phyloP scores from a whole-genome alignment of 2,888 invertebrate species.

The Philopedon plagiatum region DNA sequence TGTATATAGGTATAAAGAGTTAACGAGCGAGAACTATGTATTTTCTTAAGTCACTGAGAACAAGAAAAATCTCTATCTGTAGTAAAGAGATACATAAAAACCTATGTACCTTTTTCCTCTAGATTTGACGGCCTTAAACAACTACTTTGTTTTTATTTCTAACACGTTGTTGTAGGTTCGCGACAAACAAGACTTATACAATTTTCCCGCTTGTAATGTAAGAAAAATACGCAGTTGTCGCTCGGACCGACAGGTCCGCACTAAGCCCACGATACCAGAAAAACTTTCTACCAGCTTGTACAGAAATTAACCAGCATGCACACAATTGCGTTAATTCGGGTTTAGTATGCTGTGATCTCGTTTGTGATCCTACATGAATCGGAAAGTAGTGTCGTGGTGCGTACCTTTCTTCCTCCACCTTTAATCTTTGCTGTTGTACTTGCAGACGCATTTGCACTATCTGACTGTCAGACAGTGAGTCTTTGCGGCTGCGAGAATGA shows the following conservation, averaged over 20 bases:
- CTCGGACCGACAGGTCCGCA: neutral
- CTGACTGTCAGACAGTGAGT: slow-evolving; percentile 84
- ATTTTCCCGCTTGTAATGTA: too few relatives aligned
- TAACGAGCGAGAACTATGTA: too few relatives aligned
- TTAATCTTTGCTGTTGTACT: slow-evolving; percentile 83
- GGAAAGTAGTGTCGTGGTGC: slow-evolving; percentile 55
- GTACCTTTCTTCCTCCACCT: slow-evolving; percentile 87
- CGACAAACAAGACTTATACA: too few relatives aligned
- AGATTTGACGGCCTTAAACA: too few relatives aligned
- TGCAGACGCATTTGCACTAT: slow-evolving; percentile 86
- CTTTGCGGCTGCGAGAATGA: slow-evolving; percentile 74
- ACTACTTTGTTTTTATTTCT: too few relatives aligned
- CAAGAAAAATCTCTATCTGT: too few relatives aligned
- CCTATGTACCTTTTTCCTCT: too few relatives aligned
- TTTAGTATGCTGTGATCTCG: slow-evolving; percentile 18
- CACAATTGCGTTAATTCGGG: neutral
- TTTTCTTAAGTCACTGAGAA: too few relatives aligned
- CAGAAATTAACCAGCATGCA: slow-evolving; percentile 13
- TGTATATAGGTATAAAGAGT: too few relatives aligned
- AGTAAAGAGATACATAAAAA: too few relatives aligned
- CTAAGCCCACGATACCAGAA: slow-evolving; percentile 9
- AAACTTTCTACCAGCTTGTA: neutral
- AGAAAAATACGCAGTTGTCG: too few relatives aligned
- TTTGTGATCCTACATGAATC: slow-evolving; percentile 16
- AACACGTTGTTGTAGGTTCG: too few relatives aligned